Evolutionary conservation across 2,888 invertebrate genomes (phyloP).

Genomic region (Rhaphigaster nebulosa): DNA sequence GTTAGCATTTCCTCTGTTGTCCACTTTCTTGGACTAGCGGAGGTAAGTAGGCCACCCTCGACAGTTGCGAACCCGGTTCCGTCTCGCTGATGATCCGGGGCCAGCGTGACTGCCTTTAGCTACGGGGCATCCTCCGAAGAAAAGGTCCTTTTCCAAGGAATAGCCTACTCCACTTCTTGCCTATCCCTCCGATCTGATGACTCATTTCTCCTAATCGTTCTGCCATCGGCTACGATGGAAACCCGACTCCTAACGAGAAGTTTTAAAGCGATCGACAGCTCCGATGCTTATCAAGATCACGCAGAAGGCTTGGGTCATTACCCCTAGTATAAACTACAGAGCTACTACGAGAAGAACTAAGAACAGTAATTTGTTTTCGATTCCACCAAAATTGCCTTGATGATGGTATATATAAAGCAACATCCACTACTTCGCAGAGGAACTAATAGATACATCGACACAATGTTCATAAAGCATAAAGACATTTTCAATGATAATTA

Average conservation of each 20-base stretch:
- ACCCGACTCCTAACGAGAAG: neutral
- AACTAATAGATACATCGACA: too few species aligned
- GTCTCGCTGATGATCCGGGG: neutral
- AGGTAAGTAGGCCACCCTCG: neutral
- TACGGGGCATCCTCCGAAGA: neutral
- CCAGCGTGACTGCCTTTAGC: conserved; percentile 37
- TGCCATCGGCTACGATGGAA: neutral
- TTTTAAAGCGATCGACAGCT: neutral
- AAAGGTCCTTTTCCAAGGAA: neutral
- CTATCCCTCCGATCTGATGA: neutral
- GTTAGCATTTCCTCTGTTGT: neutral
- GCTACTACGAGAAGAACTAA: neutral
- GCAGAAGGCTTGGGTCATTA: neutral
- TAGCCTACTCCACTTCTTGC: conserved; percentile 45
- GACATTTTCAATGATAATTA: too few species aligned
- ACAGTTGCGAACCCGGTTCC: neutral
- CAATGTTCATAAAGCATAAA: too few species aligned
- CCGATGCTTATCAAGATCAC: neutral
- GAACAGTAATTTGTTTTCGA: neutral
- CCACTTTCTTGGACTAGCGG: conserved; percentile 5
- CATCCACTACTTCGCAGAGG: neutral
- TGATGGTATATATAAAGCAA: neutral
- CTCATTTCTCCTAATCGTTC: neutral
- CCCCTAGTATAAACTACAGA: neutral
- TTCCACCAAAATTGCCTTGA: neutral